phyloP scores from a whole-genome alignment of 2,113 vertebrate species.

The Xiphias gladius region DNA sequence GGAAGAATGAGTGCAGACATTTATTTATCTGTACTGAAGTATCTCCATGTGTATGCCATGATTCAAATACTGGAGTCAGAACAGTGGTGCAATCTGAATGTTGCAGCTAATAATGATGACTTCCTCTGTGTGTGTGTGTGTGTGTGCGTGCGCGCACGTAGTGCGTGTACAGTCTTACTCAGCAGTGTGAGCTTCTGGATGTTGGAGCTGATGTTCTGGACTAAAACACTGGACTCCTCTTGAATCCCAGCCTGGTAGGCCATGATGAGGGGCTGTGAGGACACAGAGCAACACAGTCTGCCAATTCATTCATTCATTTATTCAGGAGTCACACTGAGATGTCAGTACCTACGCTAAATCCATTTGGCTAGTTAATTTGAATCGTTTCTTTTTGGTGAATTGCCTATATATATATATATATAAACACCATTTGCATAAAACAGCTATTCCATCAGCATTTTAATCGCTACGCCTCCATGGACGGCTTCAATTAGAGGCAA shows the following conservation, averaged over 20 bases:
- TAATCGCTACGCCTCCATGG: neutral
- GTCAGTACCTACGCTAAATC: neutral
- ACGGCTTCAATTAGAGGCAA: neutral
- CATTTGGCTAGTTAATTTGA: neutral
- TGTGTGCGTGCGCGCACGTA: conserved; percentile 18
- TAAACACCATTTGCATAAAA: too few relatives aligned
- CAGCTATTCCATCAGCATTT: neutral
- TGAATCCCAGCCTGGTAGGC: conserved; percentile 78
- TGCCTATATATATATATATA: neutral
- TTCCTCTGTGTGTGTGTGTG: neutral
- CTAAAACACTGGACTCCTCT: conserved; percentile 78
- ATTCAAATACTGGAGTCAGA: neutral
- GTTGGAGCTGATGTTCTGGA: conserved; percentile 81
- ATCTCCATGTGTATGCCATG: neutral
- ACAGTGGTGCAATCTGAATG: neutral
- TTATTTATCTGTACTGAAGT: neutral
- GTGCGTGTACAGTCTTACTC: conserved; percentile 70
- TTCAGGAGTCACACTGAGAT: neutral
- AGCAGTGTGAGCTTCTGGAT: conserved; percentile 84
- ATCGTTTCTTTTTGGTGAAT: neutral
- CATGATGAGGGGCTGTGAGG: conserved; percentile 77
- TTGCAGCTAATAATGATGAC: neutral
- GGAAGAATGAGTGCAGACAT: conserved; percentile 11
- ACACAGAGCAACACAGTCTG: conserved; percentile 32
- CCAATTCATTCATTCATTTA: neutral